Conservation (phyloP, 2,888 invertebrate genomes). For the Mimachlamys varia region DNA sequence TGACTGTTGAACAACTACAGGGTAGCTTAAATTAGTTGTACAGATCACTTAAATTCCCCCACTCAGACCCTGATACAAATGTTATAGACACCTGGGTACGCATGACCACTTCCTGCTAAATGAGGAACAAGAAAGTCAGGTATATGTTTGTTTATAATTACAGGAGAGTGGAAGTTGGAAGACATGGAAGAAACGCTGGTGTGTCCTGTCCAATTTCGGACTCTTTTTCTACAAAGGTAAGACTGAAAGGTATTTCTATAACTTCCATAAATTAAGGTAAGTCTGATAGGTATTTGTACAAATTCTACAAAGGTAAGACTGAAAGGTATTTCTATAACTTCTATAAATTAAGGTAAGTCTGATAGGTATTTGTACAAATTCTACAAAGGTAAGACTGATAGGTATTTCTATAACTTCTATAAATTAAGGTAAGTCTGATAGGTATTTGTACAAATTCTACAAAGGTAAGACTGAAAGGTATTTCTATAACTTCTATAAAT, state of each 20-base stretch:
- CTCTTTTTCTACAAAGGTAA: slow-evolving; percentile 96
- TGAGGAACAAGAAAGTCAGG: neutral
- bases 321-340: too few species aligned
- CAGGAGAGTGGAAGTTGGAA: slow-evolving; percentile 95
- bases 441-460: slow-evolving; percentile 85
- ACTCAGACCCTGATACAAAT: neutral
- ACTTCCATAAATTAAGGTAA: too few species aligned
- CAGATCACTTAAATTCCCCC: neutral
- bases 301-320: too few species aligned
- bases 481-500: too few species aligned
- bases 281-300: too few species aligned
- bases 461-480: slow-evolving; percentile 86
- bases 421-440: too few species aligned
- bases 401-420: too few species aligned
- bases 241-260: neutral
- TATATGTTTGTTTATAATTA: slow-evolving; percentile 8
- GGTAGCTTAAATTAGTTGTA: neutral
- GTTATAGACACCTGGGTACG: neutral
- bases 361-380: too few species aligned
- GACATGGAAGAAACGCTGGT: slow-evolving; percentile 97
- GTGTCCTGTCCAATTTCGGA: slow-evolving; percentile 95
- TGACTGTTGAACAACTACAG: too few species aligned
- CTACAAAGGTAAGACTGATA: too few species aligned
- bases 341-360: too few species aligned
- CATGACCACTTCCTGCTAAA: neutral